These are phyloP conservation scores for Meles meles DNA, from an alignment of 2,113 vertebrate species.

Conservation along the genomic window DNA sequence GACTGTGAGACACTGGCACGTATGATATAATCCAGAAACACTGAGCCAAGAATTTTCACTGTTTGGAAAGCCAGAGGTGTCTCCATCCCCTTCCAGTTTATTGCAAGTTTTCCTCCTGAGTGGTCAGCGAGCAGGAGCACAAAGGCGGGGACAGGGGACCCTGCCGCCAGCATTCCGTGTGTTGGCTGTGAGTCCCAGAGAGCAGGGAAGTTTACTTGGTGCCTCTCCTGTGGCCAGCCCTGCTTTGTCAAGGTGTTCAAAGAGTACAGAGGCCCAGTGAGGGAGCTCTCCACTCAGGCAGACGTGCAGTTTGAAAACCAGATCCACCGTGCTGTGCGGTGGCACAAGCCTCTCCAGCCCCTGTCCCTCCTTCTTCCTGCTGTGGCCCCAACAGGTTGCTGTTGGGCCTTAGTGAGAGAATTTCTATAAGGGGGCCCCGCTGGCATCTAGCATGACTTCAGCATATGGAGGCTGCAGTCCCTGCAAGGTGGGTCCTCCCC, in stretches of 20 bases:
- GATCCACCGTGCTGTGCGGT: rapidly evolving
- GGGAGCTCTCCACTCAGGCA: neutral
- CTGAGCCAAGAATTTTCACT: conserved; percentile 63
- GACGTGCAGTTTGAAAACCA: neutral
- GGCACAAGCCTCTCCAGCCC: neutral
- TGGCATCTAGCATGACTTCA: neutral
- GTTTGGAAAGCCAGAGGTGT: conserved; percentile 63
- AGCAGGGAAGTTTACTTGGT: neutral
- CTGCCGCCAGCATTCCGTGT: rapidly evolving
- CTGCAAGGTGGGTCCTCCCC: no score
- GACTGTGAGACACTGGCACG: neutral
- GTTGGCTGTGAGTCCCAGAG: neutral
- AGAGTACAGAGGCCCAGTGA: neutral
- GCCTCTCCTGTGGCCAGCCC: neutral
- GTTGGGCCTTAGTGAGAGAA: neutral
- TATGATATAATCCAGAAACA: neutral
- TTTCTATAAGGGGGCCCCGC: neutral
- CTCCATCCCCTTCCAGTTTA: conserved; percentile 51
- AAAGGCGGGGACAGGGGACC: conserved; percentile 64
- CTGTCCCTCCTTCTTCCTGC: neutral
- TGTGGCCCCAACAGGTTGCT: neutral
- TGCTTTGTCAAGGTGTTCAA: neutral
- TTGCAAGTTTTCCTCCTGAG: conserved; percentile 62
- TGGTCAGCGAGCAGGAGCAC: conserved; percentile 67
- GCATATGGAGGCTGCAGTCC: neutral